phyloP scores from a whole-genome alignment of 2,113 vertebrate species.

The Passer montanus region DNA sequence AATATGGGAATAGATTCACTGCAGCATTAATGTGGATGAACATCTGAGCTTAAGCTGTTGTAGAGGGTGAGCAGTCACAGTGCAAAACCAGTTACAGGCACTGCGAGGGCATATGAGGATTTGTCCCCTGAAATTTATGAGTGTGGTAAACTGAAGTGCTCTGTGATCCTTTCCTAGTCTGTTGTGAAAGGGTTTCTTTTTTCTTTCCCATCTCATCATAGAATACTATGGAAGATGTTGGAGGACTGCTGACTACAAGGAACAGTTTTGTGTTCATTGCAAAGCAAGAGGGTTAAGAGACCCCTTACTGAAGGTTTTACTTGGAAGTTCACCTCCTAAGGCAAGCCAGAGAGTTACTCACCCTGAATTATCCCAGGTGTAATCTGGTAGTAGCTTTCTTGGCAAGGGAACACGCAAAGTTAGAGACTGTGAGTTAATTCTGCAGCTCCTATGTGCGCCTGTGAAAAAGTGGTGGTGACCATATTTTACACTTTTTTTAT shows the following conservation, averaged over 20 bases:
- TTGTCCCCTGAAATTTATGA: constrained; percentile 36
- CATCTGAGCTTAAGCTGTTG: constrained; percentile 5
- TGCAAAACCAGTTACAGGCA: neutral
- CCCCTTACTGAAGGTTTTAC: neutral
- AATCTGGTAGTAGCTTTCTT: neutral
- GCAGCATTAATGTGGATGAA: neutral
- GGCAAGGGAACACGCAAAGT: neutral
- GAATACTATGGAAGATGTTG: neutral
- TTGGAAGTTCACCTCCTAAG: neutral
- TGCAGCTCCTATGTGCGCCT: neutral
- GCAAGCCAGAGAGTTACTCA: neutral
- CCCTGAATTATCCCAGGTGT: neutral
- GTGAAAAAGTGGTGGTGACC: neutral
- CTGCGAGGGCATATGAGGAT: neutral
- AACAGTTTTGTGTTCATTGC: neutral
- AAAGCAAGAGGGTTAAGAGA: neutral
- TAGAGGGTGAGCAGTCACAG: neutral
- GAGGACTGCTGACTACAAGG: neutral
- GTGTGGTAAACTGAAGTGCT: neutral
- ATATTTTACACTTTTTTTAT: neutral
- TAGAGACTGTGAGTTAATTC: neutral
- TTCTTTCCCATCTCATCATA: neutral
- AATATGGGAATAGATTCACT: neutral
- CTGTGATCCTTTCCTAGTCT: neutral
- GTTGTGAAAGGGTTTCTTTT: neutral